A percentile compares a stretch with the other conserved stretches of the same genome.
These are phyloP conservation scores for Oncorhynchus keta DNA, from an alignment of 2,113 vertebrate species.

Conservation along the genomic window DNA sequence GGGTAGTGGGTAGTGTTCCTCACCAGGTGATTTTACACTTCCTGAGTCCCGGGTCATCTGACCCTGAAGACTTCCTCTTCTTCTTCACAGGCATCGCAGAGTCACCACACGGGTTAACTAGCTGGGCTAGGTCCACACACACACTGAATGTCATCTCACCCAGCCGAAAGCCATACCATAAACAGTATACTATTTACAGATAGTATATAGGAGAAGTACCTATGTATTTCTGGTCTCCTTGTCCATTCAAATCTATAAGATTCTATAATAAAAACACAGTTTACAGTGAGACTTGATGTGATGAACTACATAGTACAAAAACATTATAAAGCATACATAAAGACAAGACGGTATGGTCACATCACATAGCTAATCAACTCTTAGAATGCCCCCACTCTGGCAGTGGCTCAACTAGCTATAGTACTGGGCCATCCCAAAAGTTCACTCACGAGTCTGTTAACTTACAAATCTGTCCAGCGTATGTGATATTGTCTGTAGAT, in stretches of 20 bases:
- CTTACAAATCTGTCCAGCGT: constrained; percentile 67
- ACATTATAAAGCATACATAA: too few relatives aligned
- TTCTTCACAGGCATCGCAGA: constrained; percentile 90
- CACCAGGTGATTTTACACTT: constrained; percentile 91
- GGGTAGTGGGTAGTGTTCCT: not conserved
- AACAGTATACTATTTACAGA: not conserved
- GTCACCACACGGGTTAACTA: constrained; percentile 53
- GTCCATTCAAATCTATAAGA: constrained; percentile 71
- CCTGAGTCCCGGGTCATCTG: constrained; percentile 80
- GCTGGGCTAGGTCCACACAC: constrained; percentile 39
- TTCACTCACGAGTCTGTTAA: not conserved
- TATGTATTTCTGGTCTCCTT: constrained; percentile 55
- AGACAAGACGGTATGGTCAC: too few relatives aligned
- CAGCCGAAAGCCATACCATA: not conserved
- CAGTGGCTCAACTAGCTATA: not conserved
- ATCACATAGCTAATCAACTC: too few relatives aligned
- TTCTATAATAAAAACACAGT: constrained; percentile 40
- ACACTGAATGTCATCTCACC: not conserved
- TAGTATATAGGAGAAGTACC: constrained; percentile 46
- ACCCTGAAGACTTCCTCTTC: constrained; percentile 86
- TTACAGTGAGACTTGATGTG: too few relatives aligned
- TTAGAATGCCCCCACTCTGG: too few relatives aligned
- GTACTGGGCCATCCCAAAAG: not conserved
- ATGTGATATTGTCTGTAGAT: constrained; percentile 32
- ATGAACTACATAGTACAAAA: too few relatives aligned